Evolutionary conservation across 1,140 invertebrate species (phyloP).

Genomic region (Drosophila setifemur): DNA sequence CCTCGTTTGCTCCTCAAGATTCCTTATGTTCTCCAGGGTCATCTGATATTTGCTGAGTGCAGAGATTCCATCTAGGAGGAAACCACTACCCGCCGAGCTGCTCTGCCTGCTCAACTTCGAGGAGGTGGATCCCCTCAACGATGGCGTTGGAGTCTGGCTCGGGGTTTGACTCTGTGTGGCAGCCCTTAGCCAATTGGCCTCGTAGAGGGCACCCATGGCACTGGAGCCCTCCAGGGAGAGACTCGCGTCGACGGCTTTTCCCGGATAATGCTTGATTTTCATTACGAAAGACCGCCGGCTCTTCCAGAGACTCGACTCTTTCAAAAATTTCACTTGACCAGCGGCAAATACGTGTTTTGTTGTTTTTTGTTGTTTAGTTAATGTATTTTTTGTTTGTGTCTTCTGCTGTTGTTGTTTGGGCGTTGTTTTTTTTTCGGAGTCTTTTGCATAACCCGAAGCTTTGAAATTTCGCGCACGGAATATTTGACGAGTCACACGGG

Average conservation of each 20-base stretch:
- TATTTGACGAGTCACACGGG: conserved; percentile 70
- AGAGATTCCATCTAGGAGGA: conserved; percentile 83
- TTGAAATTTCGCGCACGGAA: conserved; percentile 69
- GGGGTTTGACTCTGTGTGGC: conserved; percentile 35
- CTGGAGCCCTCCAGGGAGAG: conserved; percentile 85
- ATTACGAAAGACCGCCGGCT: conserved; percentile 81
- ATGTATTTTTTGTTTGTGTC: conserved; percentile 5
- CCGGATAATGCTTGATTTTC: conserved; percentile 92
- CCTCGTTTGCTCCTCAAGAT: conserved; percentile 52
- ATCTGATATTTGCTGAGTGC: conserved; percentile 85
- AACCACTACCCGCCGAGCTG: conserved; percentile 64
- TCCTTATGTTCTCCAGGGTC: conserved; percentile 84
- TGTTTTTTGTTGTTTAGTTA: conserved; percentile 6
- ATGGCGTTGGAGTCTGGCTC: conserved; percentile 67
- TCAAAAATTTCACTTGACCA: conserved; percentile 56
- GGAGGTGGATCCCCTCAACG: not conserved
- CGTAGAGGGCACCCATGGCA: conserved; percentile 89
- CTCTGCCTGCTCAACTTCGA: conserved; percentile 44
- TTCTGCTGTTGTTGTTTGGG: conserved; percentile 18
- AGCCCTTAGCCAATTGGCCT: conserved; percentile 91
- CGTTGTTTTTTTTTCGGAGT: conserved; percentile 5
- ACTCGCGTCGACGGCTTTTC: conserved; percentile 87
- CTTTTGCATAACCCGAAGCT: conserved; percentile 65
- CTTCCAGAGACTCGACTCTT: not conserved
- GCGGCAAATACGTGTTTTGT: conserved; percentile 59